Evolutionary conservation across 2,113 vertebrate species (phyloP).

Genomic region (Neoarius graeffei): DNA sequence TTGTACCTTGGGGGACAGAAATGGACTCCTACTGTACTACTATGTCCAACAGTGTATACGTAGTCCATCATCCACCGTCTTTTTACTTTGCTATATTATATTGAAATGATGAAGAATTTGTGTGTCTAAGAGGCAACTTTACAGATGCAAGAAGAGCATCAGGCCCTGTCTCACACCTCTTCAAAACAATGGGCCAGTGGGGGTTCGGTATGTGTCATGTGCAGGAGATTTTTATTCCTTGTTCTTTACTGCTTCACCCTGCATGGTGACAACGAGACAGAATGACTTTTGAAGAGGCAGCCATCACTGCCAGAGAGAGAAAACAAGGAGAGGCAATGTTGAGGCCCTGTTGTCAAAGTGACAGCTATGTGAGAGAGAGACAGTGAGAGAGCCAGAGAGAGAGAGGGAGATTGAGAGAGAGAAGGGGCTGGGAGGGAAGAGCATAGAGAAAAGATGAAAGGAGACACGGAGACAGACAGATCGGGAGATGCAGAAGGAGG

Average conservation of each 20-base stretch:
- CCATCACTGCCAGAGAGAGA: slow-evolving; percentile 44
- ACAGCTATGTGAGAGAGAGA: slow-evolving; percentile 62
- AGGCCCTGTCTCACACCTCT: slow-evolving; percentile 18
- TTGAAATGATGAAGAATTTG: not conserved
- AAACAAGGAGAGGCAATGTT: slow-evolving; percentile 32
- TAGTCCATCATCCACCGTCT: not conserved
- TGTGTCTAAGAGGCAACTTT: not conserved
- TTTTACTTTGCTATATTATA: not conserved
- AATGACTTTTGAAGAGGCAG: slow-evolving; percentile 51
- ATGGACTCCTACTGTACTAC: too few relatives aligned
- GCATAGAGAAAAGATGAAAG: slow-evolving; percentile 21
- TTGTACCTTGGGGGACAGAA: too few relatives aligned
- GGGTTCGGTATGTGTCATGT: slow-evolving; percentile 6
- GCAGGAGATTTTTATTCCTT: slow-evolving; percentile 9
- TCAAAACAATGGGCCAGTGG: slow-evolving; percentile 18
- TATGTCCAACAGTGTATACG: too few relatives aligned
- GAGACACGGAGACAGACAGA: slow-evolving; percentile 37
- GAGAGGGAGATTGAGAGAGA: slow-evolving; percentile 46
- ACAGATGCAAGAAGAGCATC: not conserved
- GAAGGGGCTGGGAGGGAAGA: slow-evolving; percentile 2
- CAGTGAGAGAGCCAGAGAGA: slow-evolving; percentile 47
- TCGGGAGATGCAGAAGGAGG: slow-evolving; percentile 33
- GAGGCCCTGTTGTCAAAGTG: slow-evolving; percentile 68
- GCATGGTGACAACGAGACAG: slow-evolving; percentile 41
- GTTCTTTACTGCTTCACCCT: slow-evolving; percentile 35